Evolutionary conservation across 2,113 vertebrate genomes (phyloP).

Genomic region (Heterochromis multidens): DNA sequence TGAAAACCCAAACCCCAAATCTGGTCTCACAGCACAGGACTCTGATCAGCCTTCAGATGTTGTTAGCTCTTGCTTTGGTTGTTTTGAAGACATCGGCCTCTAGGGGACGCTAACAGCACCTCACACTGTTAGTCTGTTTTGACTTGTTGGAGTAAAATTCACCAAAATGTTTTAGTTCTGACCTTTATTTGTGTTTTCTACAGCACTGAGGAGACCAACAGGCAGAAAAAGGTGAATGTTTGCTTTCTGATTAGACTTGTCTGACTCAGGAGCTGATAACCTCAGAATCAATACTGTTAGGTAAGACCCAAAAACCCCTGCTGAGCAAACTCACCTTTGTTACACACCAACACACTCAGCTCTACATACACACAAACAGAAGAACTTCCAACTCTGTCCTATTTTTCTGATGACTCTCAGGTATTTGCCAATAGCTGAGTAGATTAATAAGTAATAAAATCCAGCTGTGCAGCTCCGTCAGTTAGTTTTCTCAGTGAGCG

Average conservation of each 20-base stretch:
- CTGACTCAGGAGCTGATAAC: background rate
- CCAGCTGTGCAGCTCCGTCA: background rate
- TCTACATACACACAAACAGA: background rate
- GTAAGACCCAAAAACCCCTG: conserved; percentile 39
- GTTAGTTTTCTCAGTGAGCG: background rate
- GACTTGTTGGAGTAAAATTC: background rate
- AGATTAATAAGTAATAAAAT: conserved; percentile 1
- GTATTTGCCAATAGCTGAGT: background rate
- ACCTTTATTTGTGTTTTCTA: background rate
- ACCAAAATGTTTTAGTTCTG: background rate
- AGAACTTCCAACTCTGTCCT: background rate
- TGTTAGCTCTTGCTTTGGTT: background rate
- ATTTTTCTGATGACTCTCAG: background rate
- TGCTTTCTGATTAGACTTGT: background rate
- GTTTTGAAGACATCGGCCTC: background rate
- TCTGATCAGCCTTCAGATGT: background rate
- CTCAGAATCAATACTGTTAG: conserved; percentile 7
- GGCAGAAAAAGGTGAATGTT: background rate
- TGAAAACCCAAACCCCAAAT: background rate
- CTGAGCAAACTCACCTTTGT: conserved; percentile 56
- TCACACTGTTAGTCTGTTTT: background rate
- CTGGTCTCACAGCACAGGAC: background rate
- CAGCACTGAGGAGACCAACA: background rate
- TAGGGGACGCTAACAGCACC: background rate
- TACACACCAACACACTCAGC: background rate